phyloP scores from a whole-genome alignment of 2,888 invertebrate species.

The Cylindroiulus punctatus region DNA sequence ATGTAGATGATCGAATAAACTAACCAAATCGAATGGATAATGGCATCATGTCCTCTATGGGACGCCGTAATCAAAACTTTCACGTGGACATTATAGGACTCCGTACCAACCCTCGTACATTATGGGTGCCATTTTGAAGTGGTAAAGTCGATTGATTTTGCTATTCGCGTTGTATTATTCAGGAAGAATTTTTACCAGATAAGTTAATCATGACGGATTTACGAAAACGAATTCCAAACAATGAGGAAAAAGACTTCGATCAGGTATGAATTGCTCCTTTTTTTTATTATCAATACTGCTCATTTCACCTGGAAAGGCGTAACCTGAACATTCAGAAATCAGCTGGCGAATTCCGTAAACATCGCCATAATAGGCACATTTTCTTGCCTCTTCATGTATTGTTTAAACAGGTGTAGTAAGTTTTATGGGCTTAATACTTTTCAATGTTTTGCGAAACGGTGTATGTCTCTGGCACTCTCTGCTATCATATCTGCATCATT shows the following conservation, averaged over 20 bases:
- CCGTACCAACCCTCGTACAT: not conserved
- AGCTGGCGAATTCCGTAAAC: not conserved
- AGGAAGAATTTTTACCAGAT: not conserved
- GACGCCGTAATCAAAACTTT: not conserved
- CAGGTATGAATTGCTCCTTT: constrained; percentile 20
- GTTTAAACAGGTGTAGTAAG: too few species aligned
- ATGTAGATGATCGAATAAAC: too few species aligned
- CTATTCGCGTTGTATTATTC: not conserved
- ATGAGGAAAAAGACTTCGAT: constrained; percentile 51
- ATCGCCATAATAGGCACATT: not conserved
- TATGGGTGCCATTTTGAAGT: constrained; percentile 27
- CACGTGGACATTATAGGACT: not conserved
- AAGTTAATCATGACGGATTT: constrained; percentile 35
- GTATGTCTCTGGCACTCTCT: too few species aligned
- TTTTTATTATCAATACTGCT: not conserved
- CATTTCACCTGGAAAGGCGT: not conserved
- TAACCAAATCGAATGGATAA: too few species aligned
- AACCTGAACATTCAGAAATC: constrained; percentile 12
- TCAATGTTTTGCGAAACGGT: too few species aligned
- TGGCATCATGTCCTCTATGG: not conserved
- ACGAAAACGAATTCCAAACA: constrained; percentile 29
- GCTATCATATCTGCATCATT: too few species aligned
- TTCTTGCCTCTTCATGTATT: too few species aligned
- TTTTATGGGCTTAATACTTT: too few species aligned
- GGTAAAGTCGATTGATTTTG: not conserved